Evolutionary conservation across 2,888 invertebrate species (phyloP).

Genomic region (Gari tellinella): DNA sequence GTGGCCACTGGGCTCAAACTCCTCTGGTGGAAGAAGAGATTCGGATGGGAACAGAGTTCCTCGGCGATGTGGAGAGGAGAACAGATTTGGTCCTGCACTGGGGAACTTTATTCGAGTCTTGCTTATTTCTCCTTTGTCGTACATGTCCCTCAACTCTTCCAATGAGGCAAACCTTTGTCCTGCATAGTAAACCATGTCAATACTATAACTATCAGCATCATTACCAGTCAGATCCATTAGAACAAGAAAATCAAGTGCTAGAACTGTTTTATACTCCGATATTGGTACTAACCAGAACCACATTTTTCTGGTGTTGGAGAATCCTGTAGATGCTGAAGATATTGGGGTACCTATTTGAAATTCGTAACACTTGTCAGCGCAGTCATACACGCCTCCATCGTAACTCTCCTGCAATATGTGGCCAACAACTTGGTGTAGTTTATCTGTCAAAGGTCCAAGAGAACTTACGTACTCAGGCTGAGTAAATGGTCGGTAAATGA

Average conservation of each 20-base stretch:
- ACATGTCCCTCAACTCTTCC: conserved; percentile 56
- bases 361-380: conserved; percentile 64
- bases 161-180: conserved; percentile 60
- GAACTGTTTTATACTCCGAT: conserved; percentile 67
- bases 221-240: conserved; percentile 67
- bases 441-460: conserved; percentile 18
- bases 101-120: conserved; percentile 42
- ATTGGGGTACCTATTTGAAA: conserved; percentile 65
- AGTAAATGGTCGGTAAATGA: conserved; percentile 64
- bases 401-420: conserved; percentile 71
- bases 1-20: conserved; percentile 76
- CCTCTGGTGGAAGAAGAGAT: conserved; percentile 62
- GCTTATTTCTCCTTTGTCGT: conserved; percentile 39
- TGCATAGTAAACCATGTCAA: conserved; percentile 68
- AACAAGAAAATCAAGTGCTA: conserved; percentile 74
- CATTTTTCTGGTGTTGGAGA: conserved; percentile 57
- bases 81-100: conserved; percentile 22
- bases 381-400: conserved; percentile 61
- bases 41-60: conserved; percentile 58
- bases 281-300: conserved; percentile 68
- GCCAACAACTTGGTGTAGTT: conserved; percentile 54
- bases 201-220: conserved; percentile 50
- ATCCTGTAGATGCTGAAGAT: conserved; percentile 55
- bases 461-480: conserved; percentile 56
- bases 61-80: conserved; percentile 51